Conservation (phyloP, 2,888 invertebrate genomes). For the Drosophila leonis region DNA sequence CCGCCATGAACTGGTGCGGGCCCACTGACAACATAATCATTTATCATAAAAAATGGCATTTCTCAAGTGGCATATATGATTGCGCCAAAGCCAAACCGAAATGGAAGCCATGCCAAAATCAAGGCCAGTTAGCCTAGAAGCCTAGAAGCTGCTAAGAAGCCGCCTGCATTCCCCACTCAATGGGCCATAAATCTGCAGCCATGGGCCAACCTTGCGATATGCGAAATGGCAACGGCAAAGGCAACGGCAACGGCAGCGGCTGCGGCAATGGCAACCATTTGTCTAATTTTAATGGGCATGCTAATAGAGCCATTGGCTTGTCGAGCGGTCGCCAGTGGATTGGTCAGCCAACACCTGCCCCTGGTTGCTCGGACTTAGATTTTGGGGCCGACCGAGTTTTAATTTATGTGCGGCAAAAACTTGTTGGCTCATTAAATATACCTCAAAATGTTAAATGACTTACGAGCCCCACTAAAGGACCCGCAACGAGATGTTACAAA, state of each 20-base stretch:
- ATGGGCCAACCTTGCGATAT: constrained; percentile 66
- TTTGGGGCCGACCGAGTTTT: constrained; percentile 51
- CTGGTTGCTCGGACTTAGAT: constrained; percentile 18
- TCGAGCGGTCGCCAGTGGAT: constrained; percentile 34
- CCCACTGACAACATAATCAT: constrained; percentile 70
- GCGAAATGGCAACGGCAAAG: constrained; percentile 70
- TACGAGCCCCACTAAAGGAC: constrained; percentile 46
- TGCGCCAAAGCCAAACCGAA: constrained; percentile 46
- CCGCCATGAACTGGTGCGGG: constrained; percentile 29
- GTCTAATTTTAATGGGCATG: constrained; percentile 82
- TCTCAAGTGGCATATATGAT: constrained; percentile 77
- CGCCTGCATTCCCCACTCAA: constrained; percentile 35
- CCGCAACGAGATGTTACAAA: constrained; percentile 55
- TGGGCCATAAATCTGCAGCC: constrained; percentile 70
- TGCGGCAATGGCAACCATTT: constrained; percentile 73
- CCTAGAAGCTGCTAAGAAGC: constrained; percentile 12
- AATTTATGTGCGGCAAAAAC: constrained; percentile 78
- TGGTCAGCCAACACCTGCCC: constrained; percentile 73
- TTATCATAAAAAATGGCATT: constrained; percentile 78
- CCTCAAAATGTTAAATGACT: constrained; percentile 81
- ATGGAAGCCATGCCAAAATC: constrained; percentile 33
- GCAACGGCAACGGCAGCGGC: constrained; percentile 44
- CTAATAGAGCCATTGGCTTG: constrained; percentile 78
- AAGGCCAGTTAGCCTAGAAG: constrained; percentile 31
- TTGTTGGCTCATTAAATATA: constrained; percentile 82